A percentile compares a stretch with the other conserved stretches of the same genome.
Conservation (phyloP, 2,797 vertebrate genomes). For the Phrynocephalus forsythii region DNA sequence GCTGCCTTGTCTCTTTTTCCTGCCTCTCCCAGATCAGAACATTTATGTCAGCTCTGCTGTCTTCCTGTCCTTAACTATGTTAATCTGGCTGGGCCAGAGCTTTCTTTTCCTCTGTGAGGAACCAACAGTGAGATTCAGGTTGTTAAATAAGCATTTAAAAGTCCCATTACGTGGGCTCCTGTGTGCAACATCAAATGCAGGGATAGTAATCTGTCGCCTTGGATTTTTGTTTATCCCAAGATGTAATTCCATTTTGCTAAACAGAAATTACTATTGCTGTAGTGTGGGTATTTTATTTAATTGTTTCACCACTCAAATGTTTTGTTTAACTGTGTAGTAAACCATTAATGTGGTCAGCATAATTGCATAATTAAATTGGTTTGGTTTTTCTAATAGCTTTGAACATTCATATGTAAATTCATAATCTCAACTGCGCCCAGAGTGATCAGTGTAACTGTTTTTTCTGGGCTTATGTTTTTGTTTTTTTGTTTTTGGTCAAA, state of each 20-base stretch:
- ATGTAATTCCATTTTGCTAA: background rate
- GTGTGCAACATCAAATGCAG: background rate
- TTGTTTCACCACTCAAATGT: background rate
- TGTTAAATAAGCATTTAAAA: background rate
- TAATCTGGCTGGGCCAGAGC: background rate
- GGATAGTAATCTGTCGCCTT: background rate
- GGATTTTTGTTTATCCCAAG: background rate
- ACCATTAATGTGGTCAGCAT: background rate
- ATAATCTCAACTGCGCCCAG: background rate
- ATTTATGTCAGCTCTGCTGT: too few relatives aligned
- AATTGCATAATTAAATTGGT: background rate
- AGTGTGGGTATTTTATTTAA: background rate
- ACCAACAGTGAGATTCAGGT: conserved; percentile 4
- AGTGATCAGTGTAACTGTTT: background rate
- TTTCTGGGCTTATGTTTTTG: background rate
- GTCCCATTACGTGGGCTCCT: background rate
- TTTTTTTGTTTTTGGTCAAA: background rate
- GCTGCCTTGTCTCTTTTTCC: too few relatives aligned
- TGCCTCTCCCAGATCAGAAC: too few relatives aligned
- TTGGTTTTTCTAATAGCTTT: background rate
- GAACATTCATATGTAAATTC: background rate
- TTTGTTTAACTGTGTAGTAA: background rate
- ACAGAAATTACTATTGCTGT: background rate
- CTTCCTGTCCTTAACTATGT: too few relatives aligned
- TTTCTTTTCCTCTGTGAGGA: conserved; percentile 30